Evolutionary conservation across 2,888 invertebrate species (phyloP).

Genomic region (Embidobia sp.): DNA sequence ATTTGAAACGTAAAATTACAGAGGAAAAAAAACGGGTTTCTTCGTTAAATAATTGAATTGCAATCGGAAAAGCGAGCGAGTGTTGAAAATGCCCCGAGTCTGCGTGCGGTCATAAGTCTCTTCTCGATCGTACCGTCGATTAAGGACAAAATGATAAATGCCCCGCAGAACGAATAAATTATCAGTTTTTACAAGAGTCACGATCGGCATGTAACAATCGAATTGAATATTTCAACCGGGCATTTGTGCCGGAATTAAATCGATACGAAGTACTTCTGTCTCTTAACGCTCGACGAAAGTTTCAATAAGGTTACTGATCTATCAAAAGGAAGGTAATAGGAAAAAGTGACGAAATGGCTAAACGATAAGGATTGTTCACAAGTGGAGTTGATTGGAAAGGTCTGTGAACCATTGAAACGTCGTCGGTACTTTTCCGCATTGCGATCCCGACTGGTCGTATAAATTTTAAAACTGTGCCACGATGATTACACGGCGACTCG

Average conservation of each 20-base stretch:
- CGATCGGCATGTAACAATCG: slow-evolving; percentile 31
- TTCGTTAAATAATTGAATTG: slow-evolving; percentile 2
- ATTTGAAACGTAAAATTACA: background rate
- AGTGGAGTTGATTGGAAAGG: slow-evolving; percentile 1
- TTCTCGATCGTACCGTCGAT: slow-evolving; percentile 32
- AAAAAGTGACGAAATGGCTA: too few species aligned
- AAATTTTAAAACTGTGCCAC: slow-evolving; percentile 53
- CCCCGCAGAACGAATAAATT: slow-evolving; percentile 41
- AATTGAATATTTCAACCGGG: slow-evolving; percentile 30
- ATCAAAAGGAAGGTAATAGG: too few species aligned
- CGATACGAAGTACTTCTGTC: background rate
- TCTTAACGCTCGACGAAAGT: too few species aligned
- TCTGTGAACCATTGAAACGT: background rate
- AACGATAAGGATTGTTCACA: background rate
- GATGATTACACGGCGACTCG: slow-evolving; percentile 39
- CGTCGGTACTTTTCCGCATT: slow-evolving; percentile 8
- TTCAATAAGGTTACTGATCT: too few species aligned
- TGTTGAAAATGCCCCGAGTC: slow-evolving; percentile 31
- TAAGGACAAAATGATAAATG: slow-evolving; percentile 54
- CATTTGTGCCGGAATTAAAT: slow-evolving; percentile 11
- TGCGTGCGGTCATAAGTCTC: slow-evolving; percentile 14
- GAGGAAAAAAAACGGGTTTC: background rate
- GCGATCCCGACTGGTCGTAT: slow-evolving; percentile 11
- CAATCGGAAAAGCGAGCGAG: slow-evolving; percentile 28
- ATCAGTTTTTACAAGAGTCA: slow-evolving; percentile 46